Evolutionary conservation across 64 coral and sea anemone species (phyloP), one percentile per base, ranked within the genome.

Genomic region (Dendrophyllia cribrosa): DNA sequence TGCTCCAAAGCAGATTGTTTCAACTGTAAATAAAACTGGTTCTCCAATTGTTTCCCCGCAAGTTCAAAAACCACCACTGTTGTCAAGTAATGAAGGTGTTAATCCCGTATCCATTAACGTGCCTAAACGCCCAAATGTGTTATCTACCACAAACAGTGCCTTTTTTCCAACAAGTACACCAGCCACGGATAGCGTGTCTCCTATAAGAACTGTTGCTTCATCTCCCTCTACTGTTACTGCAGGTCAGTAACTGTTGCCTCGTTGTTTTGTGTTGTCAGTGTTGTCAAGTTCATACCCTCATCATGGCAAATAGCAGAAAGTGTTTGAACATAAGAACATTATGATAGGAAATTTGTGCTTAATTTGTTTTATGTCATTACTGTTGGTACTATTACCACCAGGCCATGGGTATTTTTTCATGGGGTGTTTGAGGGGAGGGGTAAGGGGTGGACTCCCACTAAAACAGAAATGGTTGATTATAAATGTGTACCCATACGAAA

Each of bases 201-300:
- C 60, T 0, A 12, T 84, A 3, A 84, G 77, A 76, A 82, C 50
- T 6, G 46, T 50, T 67, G 59, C 78, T 64, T 63, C 58, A 19
- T 90, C 85, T 81, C 49, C 79, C 53, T 56, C 53, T 10, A 61
- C 58, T 86, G 86, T 90, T 90, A 59, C 91, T 89, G 90, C 95
- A 79, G 95, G 95, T 96, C 49, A 43, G 70, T 89, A n/a, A 5
- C n/a, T 20, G 9, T 19, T 7, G 17, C 17, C 6, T 63, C 12
- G 67, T 19, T 20, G 3, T n/a, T 17, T 11, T 78, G 7, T 47
- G 47, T 2, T 66, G 8, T 11, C 17, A 17, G 9, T 44, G 21
- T 45, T n/a, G 34, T 34, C 34, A 34, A 34, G 34, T 34, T 34
- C 34, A 34, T 34, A 34, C 34, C 34, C 34, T 34, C 34, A 34